Evolutionary conservation across 1,140 invertebrate genomes (phyloP).

Genomic region (Lasioglossum albipes): DNA sequence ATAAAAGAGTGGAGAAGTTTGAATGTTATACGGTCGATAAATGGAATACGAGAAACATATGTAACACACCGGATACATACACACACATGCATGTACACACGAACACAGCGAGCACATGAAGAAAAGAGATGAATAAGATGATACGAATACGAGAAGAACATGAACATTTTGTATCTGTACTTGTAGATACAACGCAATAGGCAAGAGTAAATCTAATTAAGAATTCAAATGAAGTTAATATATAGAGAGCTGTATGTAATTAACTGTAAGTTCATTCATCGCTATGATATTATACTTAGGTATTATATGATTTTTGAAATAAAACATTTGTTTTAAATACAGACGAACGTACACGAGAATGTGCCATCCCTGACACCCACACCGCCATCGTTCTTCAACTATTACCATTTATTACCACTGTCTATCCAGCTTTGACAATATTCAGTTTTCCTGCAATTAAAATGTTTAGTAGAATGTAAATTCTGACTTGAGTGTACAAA

Average conservation of each 20-base stretch:
- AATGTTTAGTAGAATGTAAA: too few relatives aligned
- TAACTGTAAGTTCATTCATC: slow-evolving; percentile 67
- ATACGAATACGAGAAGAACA: slow-evolving; percentile 48
- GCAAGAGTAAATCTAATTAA: slow-evolving; percentile 75
- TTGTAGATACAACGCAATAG: slow-evolving; percentile 78
- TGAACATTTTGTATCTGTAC: slow-evolving; percentile 77
- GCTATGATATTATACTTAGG: slow-evolving; percentile 76
- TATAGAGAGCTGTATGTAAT: slow-evolving; percentile 77
- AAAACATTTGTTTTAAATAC: slow-evolving; percentile 79
- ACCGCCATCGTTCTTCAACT: too few relatives aligned
- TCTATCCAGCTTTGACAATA: too few relatives aligned
- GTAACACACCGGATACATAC: not conserved
- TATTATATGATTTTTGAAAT: slow-evolving; percentile 79
- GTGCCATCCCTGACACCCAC: not conserved
- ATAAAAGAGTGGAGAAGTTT: slow-evolving; percentile 10
- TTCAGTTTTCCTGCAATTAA: too few relatives aligned
- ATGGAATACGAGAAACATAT: slow-evolving; percentile 12
- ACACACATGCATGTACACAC: not conserved
- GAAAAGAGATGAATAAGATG: not conserved
- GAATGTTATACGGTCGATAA: slow-evolving; percentile 49
- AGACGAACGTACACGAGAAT: slow-evolving; percentile 49
- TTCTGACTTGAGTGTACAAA: too few relatives aligned
- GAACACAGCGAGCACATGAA: slow-evolving; percentile 7
- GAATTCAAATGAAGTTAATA: slow-evolving; percentile 78
- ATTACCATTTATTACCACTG: too few relatives aligned